Evolutionary conservation across 2,797 vertebrate species (phyloP).

Genomic region (Silurus aristotelis): DNA sequence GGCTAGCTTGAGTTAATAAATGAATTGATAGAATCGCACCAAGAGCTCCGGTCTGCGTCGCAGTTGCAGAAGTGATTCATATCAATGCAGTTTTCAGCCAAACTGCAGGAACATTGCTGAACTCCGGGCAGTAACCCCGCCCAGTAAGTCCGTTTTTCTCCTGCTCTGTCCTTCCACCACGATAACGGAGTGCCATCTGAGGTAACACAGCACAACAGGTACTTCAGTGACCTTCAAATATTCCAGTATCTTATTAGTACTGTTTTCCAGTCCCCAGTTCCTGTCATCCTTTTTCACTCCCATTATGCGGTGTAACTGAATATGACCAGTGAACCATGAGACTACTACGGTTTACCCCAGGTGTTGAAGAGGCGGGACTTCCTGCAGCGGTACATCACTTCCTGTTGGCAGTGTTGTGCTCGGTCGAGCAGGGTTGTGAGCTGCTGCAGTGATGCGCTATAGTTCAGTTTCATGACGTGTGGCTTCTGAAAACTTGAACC

Average conservation of each 20-base stretch:
- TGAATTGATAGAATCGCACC: constrained; percentile 66
- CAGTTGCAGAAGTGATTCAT: constrained; percentile 85
- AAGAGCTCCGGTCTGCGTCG: constrained; percentile 81
- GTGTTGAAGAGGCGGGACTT: constrained; percentile 89
- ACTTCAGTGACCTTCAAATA: not conserved
- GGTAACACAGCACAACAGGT: constrained; percentile 25
- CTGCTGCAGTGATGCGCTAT: constrained; percentile 76
- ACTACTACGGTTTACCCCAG: constrained; percentile 72
- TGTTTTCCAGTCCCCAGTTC: not conserved
- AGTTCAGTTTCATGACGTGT: constrained; percentile 74
- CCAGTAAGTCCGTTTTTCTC: constrained; percentile 83
- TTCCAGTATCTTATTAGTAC: not conserved
- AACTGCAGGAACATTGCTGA: constrained; percentile 82
- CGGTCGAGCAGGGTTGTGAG: constrained; percentile 79
- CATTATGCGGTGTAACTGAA: not conserved
- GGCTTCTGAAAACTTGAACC: constrained; percentile 67
- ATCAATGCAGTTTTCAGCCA: constrained; percentile 85
- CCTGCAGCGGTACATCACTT: constrained; percentile 86
- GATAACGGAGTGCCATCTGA: constrained; percentile 81
- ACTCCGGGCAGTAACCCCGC: constrained; percentile 79
- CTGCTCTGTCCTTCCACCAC: constrained; percentile 82
- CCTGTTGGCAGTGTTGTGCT: constrained; percentile 90
- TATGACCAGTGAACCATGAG: not conserved
- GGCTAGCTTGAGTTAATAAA: not conserved
- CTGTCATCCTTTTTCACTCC: not conserved